A percentile compares a stretch with the other conserved stretches of the same genome.
These are phyloP conservation scores for Pristionchus japonicus DNA, from an alignment of 2,888 invertebrate species.

Conservation along the genomic window DNA sequence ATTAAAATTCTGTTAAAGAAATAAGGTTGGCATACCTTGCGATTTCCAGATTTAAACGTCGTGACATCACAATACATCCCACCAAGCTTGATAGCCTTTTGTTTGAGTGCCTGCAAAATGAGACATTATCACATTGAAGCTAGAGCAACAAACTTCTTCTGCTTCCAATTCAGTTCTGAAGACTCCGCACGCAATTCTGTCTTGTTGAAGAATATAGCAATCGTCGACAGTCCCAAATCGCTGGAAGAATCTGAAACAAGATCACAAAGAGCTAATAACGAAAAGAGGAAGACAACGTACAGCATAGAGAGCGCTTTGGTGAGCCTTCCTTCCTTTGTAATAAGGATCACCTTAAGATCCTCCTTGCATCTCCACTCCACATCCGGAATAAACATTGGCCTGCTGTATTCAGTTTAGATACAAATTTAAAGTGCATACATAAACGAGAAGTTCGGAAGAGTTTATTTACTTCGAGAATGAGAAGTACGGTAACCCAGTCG, in stretches of 20 bases:
- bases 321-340: neutral
- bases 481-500: neutral
- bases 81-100: neutral
- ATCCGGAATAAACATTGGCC: neutral
- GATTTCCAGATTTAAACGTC: conserved; percentile 10
- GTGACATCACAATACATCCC: neutral
- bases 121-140: neutral
- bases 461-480: neutral
- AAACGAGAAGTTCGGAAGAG: neutral
- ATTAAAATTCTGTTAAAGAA: no score
- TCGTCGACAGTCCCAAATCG: neutral
- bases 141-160: neutral
- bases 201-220: neutral
- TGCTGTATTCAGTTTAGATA: neutral
- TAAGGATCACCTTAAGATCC: neutral
- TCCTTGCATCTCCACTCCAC: neutral
- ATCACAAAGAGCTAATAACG: neutral
- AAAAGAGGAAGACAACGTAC: neutral
- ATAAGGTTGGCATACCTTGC: neutral
- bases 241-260: neutral
- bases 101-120: neutral
- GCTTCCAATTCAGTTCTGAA: conserved; percentile 1
- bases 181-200: neutral
- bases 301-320: neutral
- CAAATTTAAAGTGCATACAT: neutral